Evolutionary conservation across 2,888 invertebrate species (phyloP).

Genomic region (Dynastes tityus): DNA sequence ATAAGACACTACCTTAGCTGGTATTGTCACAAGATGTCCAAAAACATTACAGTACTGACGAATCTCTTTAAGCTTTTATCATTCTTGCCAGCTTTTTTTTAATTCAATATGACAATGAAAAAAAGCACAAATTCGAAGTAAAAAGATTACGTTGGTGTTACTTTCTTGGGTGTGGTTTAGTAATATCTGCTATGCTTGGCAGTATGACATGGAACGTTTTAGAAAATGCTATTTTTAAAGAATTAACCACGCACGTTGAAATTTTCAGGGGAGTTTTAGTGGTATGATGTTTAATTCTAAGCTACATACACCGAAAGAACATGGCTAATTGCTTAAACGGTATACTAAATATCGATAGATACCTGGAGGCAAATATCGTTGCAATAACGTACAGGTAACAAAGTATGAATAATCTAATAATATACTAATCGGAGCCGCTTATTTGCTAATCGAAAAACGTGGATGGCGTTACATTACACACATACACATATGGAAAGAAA

Average conservation of each 20-base stretch:
- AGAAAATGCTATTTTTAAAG: conserved; percentile 5
- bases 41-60: background rate
- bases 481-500: too few relatives aligned
- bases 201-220: conserved; percentile 17
- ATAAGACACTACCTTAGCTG: too few relatives aligned
- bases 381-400: conserved; percentile 37
- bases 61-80: conserved; percentile 32
- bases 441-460: too few relatives aligned
- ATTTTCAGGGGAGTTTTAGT: conserved; percentile 36
- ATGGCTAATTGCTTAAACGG: conserved; percentile 37
- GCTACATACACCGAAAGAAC: conserved; percentile 20
- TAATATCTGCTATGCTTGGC: background rate
- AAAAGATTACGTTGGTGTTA: conserved; percentile 50
- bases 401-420: too few relatives aligned
- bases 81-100: conserved; percentile 42
- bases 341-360: conserved; percentile 40
- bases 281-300: conserved; percentile 36
- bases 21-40: background rate
- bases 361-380: conserved; percentile 30
- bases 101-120: conserved; percentile 16
- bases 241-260: conserved; percentile 38
- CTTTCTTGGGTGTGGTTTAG: conserved; percentile 48
- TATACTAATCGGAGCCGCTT: too few relatives aligned
- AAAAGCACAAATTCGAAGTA: background rate
- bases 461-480: too few relatives aligned